Conservation (phyloP, 2,113 vertebrate species). For the Cyanoliseus patagonus region DNA sequence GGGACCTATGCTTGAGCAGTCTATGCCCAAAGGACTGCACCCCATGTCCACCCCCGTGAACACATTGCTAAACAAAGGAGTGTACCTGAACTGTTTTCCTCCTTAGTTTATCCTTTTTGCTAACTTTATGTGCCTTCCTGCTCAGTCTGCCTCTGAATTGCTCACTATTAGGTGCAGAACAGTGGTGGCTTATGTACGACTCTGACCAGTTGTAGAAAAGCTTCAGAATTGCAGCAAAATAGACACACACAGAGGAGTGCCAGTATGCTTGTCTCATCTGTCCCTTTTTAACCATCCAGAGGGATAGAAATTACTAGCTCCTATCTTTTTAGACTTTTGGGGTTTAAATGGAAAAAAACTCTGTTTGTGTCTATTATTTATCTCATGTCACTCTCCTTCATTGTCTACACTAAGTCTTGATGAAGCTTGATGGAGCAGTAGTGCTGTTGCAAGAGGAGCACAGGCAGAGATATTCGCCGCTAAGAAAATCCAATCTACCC, state of each 20-base stretch:
- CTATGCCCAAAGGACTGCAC: background rate
- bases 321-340: background rate
- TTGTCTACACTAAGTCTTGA: background rate
- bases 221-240: background rate
- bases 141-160: background rate
- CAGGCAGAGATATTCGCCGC: background rate
- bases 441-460: background rate
- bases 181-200: accelerated
- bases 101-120: background rate
- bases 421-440: background rate
- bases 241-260: background rate
- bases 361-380: background rate
- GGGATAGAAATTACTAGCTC: background rate
- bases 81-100: background rate
- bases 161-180: background rate
- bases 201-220: background rate
- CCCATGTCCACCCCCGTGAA: background rate
- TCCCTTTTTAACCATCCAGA: background rate
- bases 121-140: background rate
- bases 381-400: background rate
- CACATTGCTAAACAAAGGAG: background rate
- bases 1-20: background rate
- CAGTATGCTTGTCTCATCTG: background rate
- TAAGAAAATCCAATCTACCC: background rate
- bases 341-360: background rate